These are phyloP conservation scores for Theodoxus fluviatilis DNA, from an alignment of 2,888 invertebrate genomes.

Conservation along the genomic window DNA sequence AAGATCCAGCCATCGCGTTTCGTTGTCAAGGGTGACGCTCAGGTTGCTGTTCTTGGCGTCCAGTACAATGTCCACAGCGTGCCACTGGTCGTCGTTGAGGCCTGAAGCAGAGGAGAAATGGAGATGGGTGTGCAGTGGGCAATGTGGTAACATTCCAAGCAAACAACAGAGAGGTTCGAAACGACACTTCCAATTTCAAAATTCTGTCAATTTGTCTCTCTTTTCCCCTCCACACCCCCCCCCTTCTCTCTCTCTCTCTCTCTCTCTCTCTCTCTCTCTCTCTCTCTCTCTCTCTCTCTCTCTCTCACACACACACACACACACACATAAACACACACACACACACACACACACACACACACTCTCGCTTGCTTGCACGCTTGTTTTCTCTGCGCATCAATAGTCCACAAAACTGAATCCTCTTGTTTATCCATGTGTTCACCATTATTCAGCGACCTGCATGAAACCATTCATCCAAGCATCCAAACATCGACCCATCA, in stretches of 20 bases:
- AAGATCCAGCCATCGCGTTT: conserved; percentile 35
- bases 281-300: conserved; percentile 7
- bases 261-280: conserved; percentile 3
- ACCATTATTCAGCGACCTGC: too few relatives aligned
- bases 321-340: not conserved
- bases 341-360: conserved; percentile 1
- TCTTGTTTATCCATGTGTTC: too few relatives aligned
- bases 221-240: not conserved
- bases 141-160: too few relatives aligned
- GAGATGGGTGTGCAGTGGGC: not conserved
- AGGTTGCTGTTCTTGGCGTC: conserved; percentile 43
- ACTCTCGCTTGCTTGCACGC: not conserved
- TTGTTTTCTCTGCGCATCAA: not conserved
- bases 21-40: conserved; percentile 42
- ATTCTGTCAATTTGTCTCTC: not conserved
- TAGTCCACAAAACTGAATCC: too few relatives aligned
- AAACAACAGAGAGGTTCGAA: too few relatives aligned
- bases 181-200: too few relatives aligned
- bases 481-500: too few relatives aligned
- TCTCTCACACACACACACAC: not conserved
- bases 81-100: conserved; percentile 54
- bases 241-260: not conserved
- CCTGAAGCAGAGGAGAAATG: conserved; percentile 37
- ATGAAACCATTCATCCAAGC: too few relatives aligned
- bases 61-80: conserved; percentile 41